Evolutionary conservation across 2,797 vertebrate species (phyloP), one percentile per base, ranked within the genome.

Genomic region (Periophthalmus magnuspinnatus): DNA sequence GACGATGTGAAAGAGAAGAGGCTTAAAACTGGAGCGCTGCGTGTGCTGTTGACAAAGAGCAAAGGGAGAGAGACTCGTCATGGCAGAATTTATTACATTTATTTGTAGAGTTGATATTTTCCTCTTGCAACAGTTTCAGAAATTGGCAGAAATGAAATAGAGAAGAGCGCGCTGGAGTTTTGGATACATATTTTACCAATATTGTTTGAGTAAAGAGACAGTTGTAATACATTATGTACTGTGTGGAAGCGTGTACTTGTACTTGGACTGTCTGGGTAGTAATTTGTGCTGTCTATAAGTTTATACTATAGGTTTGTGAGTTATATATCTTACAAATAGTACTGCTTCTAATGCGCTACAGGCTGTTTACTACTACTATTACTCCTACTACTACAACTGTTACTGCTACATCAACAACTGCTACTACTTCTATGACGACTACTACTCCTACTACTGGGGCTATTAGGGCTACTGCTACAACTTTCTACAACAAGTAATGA

Each of bases 11-110:
- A 75, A 38, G 60, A 68, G 54, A n/a, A 61, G 81, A 76, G 73
- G 73, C 74, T 86, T 70, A 65, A 81, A 84, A 89, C 81, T 74
- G 71, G 87, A 90, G 83, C 79, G 74, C 80, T 79, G 74, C 76
- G 62, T 73, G 58, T 79, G 80, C 80, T 84, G 85, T 84, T 84
- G 88, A 91, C 71, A 82, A 81, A 83, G 69, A 70, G 36, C 6
- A 21, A 83, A 69, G 66, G 59, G 68, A 19, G 55, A 60, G 1
- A 57, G 38, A 57, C 34, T 33, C 36, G 33, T 59, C 57, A n/a
- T 10, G 41, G 63, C 68, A 75, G 38, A 58, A 64, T 72, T 75
- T 58, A 57, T 65, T 45, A 77, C 75, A 84, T 65, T 67, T 79
- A 28, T 57, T 57, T 57, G 55, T 10, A 8, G 19, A 22, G 52